A percentile compares a stretch with the other conserved stretches of the same genome.
Evolutionary conservation across 37 sponge, comb jelly and placozoan species (phyloP).

Genomic region (Aplysina aerophoba): DNA sequence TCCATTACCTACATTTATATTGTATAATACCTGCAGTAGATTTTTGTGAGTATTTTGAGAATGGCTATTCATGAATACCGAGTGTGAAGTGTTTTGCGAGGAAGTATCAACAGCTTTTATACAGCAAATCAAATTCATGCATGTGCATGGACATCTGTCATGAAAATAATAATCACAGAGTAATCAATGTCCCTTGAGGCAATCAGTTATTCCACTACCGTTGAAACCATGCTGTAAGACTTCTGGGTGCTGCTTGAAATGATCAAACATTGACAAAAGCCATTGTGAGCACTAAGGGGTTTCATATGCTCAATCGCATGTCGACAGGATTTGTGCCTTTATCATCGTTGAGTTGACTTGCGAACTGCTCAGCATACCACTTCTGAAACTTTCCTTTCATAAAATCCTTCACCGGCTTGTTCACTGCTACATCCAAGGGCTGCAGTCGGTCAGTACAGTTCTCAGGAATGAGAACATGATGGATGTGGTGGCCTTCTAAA

Average conservation of each 20-base stretch:
- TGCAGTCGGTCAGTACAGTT: slow-evolving; percentile 60
- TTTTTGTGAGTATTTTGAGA: no score
- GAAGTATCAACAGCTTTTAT: no score
- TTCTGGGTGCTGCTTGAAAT: slow-evolving; percentile 19
- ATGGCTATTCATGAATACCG: no score
- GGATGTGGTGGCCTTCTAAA: slow-evolving; percentile 58
- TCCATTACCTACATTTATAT: no score
- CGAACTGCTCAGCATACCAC: slow-evolving; percentile 57
- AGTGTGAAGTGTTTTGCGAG: no score
- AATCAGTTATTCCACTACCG: slow-evolving; percentile 21
- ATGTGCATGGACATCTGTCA: not conserved
- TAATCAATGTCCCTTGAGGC: not conserved
- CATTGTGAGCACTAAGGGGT: slow-evolving; percentile 30
- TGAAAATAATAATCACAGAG: not conserved
- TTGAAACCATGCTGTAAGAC: slow-evolving; percentile 42
- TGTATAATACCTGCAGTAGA: no score
- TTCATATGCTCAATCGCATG: slow-evolving; percentile 34
- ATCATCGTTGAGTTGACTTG: slow-evolving; percentile 29
- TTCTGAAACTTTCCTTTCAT: slow-evolving; percentile 40
- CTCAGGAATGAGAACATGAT: slow-evolving; percentile 45
- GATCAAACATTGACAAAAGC: slow-evolving; percentile 38
- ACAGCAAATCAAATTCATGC: not conserved
- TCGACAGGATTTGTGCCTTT: slow-evolving; percentile 22
- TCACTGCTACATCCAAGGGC: slow-evolving; percentile 64
- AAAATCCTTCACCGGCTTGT: slow-evolving; percentile 62